Evolutionary conservation across 2,888 invertebrate species (phyloP).

Genomic region (Chloroclystis v-ata): DNA sequence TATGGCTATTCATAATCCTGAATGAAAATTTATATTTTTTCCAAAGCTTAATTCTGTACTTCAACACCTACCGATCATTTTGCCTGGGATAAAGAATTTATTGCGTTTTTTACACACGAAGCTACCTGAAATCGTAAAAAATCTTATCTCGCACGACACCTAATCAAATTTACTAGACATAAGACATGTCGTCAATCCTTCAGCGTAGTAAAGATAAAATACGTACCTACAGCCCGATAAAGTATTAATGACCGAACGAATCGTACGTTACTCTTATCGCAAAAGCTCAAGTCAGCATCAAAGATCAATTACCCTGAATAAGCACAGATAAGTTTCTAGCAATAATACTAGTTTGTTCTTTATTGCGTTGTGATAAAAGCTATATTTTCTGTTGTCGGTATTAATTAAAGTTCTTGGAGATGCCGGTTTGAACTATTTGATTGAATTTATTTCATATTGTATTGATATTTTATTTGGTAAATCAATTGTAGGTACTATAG

Average conservation of each 20-base stretch:
- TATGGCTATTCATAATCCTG: too few species aligned
- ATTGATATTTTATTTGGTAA: neutral
- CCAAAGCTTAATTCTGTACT: too few species aligned
- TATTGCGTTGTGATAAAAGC: slow-evolving; percentile 26
- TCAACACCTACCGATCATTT: too few species aligned
- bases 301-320: slow-evolving; percentile 52
- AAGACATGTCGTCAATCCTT: slow-evolving; percentile 28
- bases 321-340: slow-evolving; percentile 32
- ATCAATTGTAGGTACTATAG: neutral
- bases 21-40: too few species aligned
- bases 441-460: too few species aligned
- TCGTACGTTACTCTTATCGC: slow-evolving; percentile 48
- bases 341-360: slow-evolving; percentile 53
- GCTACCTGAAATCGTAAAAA: too few species aligned
- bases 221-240: slow-evolving; percentile 25
- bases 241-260: slow-evolving; percentile 52
- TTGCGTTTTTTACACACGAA: too few species aligned
- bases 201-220: slow-evolving; percentile 28
- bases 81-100: too few species aligned
- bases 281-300: slow-evolving; percentile 53
- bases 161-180: slow-evolving; percentile 15
- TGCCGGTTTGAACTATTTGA: too few species aligned
- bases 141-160: neutral
- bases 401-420: slow-evolving; percentile 4
- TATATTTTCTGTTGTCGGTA: slow-evolving; percentile 9